Evolutionary conservation across 2,888 invertebrate genomes (phyloP).

Genomic region (Thera britannica): DNA sequence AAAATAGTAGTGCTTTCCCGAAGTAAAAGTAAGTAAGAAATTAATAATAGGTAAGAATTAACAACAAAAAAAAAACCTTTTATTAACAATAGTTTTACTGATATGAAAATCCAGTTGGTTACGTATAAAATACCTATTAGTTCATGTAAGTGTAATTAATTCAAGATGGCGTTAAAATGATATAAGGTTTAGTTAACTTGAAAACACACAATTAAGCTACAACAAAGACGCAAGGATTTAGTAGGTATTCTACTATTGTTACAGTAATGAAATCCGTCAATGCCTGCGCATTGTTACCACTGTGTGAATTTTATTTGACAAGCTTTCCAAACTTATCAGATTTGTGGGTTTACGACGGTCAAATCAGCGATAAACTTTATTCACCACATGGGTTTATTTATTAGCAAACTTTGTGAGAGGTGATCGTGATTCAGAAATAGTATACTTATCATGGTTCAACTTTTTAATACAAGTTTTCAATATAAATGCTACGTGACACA

Average conservation of each 20-base stretch:
- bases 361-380: slow-evolving; percentile 42
- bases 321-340: slow-evolving; percentile 42
- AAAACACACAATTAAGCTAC: slow-evolving; percentile 5
- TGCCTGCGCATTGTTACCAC: slow-evolving; percentile 32
- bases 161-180: neutral
- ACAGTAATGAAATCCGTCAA: slow-evolving; percentile 24
- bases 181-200: neutral
- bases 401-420: slow-evolving; percentile 35
- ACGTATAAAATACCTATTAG: no score
- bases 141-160: neutral
- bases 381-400: slow-evolving; percentile 37
- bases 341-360: slow-evolving; percentile 42
- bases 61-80: no score
- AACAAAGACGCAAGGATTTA: slow-evolving; percentile 9
- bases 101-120: no score
- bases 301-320: slow-evolving; percentile 43
- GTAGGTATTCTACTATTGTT: slow-evolving; percentile 11
- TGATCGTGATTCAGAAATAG: slow-evolving; percentile 30
- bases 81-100: no score
- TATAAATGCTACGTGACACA: no score
- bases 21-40: no score
- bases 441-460: slow-evolving; percentile 9
- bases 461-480: neutral
- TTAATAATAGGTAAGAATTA: no score
- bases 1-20: no score